Evolutionary conservation across 2,113 vertebrate species (phyloP).

Genomic region (cattle (Bos taurus)): DNA sequence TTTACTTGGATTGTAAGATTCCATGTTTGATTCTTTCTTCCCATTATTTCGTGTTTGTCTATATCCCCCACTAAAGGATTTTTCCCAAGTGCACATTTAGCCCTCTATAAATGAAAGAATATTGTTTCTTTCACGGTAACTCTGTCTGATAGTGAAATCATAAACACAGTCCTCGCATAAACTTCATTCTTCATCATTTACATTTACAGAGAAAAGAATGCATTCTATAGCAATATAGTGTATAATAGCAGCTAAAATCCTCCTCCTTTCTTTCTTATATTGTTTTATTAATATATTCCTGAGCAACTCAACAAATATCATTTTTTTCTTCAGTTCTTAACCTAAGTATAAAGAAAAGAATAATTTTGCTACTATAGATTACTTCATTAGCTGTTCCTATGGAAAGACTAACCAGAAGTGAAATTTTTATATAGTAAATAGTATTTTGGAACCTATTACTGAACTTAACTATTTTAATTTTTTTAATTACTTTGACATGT

Average conservation of each 20-base stretch:
- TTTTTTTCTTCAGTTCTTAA: slow-evolving; percentile 11
- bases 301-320: background rate
- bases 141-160: background rate
- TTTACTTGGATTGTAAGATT: slow-evolving; percentile 22
- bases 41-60: background rate
- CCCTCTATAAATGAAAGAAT: background rate
- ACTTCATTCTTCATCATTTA: slow-evolving; percentile 21
- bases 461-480: background rate
- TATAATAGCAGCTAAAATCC: background rate
- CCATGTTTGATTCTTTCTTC: background rate
- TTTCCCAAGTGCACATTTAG: background rate
- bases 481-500: slow-evolving; percentile 1
- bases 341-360: background rate
- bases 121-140: background rate
- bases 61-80: background rate
- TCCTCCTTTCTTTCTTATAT: background rate
- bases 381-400: background rate
- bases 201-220: background rate
- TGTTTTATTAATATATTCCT: background rate
- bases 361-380: background rate
- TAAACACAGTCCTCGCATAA: background rate
- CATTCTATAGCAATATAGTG: background rate
- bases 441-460: slow-evolving; percentile 9
- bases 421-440: background rate
- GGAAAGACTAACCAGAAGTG: background rate